These are phyloP conservation scores for Agapornis roseicollis DNA, from an alignment of 2,113 vertebrate genomes.

Conservation along the genomic window DNA sequence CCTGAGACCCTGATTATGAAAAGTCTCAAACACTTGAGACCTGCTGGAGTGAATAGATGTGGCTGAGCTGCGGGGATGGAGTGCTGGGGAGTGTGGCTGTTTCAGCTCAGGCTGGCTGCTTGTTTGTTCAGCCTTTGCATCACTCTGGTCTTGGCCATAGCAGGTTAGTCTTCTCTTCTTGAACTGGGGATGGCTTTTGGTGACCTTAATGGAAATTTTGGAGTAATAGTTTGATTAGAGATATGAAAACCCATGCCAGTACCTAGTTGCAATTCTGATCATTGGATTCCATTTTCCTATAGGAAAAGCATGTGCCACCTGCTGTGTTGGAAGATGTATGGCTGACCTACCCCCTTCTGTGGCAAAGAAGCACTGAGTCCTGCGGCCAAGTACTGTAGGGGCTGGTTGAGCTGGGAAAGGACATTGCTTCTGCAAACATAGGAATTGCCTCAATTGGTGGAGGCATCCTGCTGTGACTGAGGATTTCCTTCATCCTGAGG, in stretches of 20 bases:
- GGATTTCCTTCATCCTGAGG: background rate
- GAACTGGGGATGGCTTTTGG: background rate
- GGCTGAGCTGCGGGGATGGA: background rate
- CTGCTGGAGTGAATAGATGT: background rate
- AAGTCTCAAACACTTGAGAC: background rate
- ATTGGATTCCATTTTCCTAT: background rate
- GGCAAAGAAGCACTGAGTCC: background rate
- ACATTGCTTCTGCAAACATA: background rate
- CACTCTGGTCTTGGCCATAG: background rate
- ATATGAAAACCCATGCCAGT: background rate
- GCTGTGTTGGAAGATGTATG: constrained; percentile 7
- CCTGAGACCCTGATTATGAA: too few species aligned
- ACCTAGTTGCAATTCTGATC: constrained; percentile 19
- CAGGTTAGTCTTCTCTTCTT: background rate
- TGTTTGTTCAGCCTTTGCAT: background rate
- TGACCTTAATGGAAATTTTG: background rate
- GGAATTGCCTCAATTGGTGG: too few species aligned
- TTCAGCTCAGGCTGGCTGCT: too few species aligned
- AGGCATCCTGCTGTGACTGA: constrained; percentile 14
- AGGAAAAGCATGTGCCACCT: constrained; percentile 27
- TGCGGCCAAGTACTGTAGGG: background rate
- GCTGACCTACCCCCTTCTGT: constrained; percentile 40
- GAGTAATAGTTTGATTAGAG: background rate
- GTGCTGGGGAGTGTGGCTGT: too few species aligned
- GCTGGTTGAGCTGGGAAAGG: background rate